Evolutionary conservation across 2,888 invertebrate genomes (phyloP).

Genomic region (Eutolmus rufibarbis): DNA sequence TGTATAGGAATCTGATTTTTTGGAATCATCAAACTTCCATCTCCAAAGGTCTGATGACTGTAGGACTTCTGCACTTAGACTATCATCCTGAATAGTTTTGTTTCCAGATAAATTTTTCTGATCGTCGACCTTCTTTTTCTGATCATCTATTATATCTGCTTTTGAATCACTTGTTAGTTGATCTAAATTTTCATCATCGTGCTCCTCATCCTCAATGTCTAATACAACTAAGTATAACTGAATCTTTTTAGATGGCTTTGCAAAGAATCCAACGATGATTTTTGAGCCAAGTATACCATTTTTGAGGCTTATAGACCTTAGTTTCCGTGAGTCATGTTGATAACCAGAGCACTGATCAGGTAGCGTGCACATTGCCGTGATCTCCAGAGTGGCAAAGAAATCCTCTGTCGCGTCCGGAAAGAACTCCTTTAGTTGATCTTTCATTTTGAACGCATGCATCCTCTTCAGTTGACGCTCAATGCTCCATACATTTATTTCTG

Average conservation of each 20-base stretch:
- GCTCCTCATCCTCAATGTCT: constrained; percentile 52
- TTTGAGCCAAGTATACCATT: constrained; percentile 56
- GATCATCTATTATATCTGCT: constrained; percentile 12
- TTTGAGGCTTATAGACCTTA: constrained; percentile 55
- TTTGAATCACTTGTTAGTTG: neutral
- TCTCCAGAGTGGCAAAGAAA: constrained; percentile 56
- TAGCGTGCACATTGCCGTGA: constrained; percentile 80
- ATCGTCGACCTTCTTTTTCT: neutral
- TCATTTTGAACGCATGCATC: constrained; percentile 67
- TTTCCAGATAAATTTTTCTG: neutral
- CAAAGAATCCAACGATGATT: constrained; percentile 56
- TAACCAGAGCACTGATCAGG: constrained; percentile 63
- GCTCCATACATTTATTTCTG: constrained; percentile 83
- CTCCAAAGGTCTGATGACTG: constrained; percentile 18
- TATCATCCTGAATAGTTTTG: constrained; percentile 30
- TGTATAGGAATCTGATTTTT: constrained; percentile 11
- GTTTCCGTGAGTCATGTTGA: constrained; percentile 53
- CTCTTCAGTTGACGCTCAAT: constrained; percentile 79
- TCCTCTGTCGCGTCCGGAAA: constrained; percentile 51
- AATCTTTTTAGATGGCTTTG: constrained; percentile 55
- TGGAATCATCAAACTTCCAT: constrained; percentile 19
- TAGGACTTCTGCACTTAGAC: constrained; percentile 9
- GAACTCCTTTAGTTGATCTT: constrained; percentile 56
- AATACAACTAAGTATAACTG: constrained; percentile 57
- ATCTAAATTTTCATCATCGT: neutral